A percentile compares a stretch with the other conserved stretches of the same genome.
phyloP scores from a whole-genome alignment of 2,113 vertebrate species.

The Glaucomys volans region DNA sequence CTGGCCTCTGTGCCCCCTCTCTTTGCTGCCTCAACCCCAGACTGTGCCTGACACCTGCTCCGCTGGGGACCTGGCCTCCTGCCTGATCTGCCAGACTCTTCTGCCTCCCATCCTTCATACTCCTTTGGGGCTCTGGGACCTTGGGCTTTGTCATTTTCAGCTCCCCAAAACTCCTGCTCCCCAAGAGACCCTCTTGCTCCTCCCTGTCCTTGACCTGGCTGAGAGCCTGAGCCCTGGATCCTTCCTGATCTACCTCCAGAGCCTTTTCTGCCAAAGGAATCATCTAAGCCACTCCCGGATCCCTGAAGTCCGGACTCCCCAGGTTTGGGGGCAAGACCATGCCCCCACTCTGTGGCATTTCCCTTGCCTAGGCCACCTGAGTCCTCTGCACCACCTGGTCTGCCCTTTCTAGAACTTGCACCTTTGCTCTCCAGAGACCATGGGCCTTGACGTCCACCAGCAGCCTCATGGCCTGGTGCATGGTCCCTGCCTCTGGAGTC shows the following conservation, averaged over 20 bases:
- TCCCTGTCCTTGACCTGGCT: not conserved
- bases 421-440: not conserved
- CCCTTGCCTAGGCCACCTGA: not conserved
- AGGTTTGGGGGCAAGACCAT: not conserved
- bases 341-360: conserved; percentile 17
- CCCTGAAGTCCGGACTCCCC: not conserved
- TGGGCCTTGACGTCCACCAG: not conserved
- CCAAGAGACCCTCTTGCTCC: not conserved
- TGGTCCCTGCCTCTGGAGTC: not conserved
- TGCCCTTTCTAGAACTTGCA: not conserved
- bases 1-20: too few species aligned
- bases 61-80: not conserved
- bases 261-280: not conserved
- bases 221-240: not conserved
- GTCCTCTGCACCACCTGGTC: not conserved
- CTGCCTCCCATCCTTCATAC: rapidly evolving
- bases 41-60: not conserved
- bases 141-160: not conserved
- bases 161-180: not conserved
- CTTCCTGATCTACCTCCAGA: not conserved
- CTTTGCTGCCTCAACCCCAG: not conserved
- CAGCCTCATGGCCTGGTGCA: not conserved
- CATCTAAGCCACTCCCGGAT: not conserved
- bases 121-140: not conserved
- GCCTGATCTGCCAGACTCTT: not conserved